Conservation (phyloP, 2,888 invertebrate genomes). For the Acrocyrtus sp. region DNA sequence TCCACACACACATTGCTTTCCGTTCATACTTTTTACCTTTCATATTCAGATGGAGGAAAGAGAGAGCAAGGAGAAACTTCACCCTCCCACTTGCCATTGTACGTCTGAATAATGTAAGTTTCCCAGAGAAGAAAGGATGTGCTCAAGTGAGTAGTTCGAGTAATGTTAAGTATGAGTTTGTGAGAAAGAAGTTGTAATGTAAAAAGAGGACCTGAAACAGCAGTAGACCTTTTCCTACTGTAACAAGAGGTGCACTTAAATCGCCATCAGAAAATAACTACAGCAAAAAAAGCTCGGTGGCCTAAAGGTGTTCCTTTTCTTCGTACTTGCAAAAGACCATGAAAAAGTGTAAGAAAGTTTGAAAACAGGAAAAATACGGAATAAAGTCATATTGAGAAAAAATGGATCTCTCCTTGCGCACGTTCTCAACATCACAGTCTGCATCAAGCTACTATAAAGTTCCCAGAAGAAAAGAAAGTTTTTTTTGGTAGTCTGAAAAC, state of each 20-base stretch:
- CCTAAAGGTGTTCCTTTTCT: conserved; percentile 17
- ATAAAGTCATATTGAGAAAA: conserved; percentile 8
- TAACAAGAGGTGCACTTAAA: conserved; percentile 5
- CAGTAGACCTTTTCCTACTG: conserved; percentile 3
- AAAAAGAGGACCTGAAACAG: too few species aligned
- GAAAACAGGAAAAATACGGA: conserved; percentile 19
- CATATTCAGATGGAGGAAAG: conserved; percentile 38
- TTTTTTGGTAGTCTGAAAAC: too few species aligned
- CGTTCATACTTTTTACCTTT: conserved; percentile 18
- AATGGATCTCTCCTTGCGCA: background rate
- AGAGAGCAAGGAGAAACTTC: too few species aligned
- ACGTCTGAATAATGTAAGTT: background rate
- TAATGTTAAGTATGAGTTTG: conserved; percentile 1
- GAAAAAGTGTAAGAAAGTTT: conserved; percentile 14
- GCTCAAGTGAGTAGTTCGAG: conserved; percentile 12
- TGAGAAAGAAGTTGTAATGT: conserved; percentile 5
- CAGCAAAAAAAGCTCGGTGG: too few species aligned
- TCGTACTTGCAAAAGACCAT: background rate
- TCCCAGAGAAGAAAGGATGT: background rate
- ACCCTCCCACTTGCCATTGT: conserved; percentile 10
- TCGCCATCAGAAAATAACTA: background rate
- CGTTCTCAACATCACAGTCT: background rate
- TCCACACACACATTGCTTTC: background rate
- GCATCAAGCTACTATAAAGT: background rate
- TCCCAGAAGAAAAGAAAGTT: conserved; percentile 3